Percentiles rank a stretch among this genome's conserved stretches.
These are phyloP conservation scores for Ascidia mentula DNA, from an alignment of 23 tunicate species.

Conservation along the genomic window DNA sequence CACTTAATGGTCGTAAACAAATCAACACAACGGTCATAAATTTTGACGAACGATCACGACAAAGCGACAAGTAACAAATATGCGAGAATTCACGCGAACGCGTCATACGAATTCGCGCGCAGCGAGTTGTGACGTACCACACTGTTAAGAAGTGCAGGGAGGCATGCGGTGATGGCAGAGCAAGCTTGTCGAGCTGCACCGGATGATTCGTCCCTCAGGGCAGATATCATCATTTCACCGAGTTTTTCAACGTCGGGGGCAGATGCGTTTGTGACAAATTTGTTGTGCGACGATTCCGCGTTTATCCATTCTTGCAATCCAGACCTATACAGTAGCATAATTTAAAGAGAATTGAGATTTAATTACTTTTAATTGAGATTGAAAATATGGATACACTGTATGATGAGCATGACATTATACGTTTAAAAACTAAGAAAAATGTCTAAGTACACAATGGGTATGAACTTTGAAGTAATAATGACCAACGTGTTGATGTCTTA, in stretches of 20 bases:
- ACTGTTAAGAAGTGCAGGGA: slow-evolving; percentile 21
- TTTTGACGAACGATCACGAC: too few relatives aligned
- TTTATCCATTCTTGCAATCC: slow-evolving; percentile 17
- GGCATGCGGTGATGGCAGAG: slow-evolving; percentile 37
- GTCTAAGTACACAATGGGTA: too few relatives aligned
- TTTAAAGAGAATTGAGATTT: not conserved
- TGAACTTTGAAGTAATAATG: too few relatives aligned
- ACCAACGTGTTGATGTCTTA: too few relatives aligned
- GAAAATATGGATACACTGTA: too few relatives aligned
- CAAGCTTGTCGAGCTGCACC: slow-evolving; percentile 45
- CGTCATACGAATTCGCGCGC: too few relatives aligned
- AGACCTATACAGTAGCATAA: slow-evolving; percentile 5
- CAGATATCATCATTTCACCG: slow-evolving; percentile 12
- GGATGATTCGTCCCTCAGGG: slow-evolving; percentile 42
- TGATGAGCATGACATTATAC: too few relatives aligned
- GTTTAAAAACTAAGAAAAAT: too few relatives aligned
- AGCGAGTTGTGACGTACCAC: slow-evolving; percentile 3
- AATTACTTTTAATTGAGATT: not conserved
- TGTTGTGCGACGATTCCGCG: not conserved
- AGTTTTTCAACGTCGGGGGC: slow-evolving; percentile 15
- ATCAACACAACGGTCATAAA: too few relatives aligned
- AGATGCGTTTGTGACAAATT: not conserved
- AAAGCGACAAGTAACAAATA: too few relatives aligned
- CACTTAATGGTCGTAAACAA: too few relatives aligned
- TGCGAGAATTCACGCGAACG: too few relatives aligned